A percentile compares a stretch with the other conserved stretches of the same genome.
These are phyloP conservation scores for Rhabdomys pumilio DNA, from an alignment of 2,797 vertebrate genomes.

Conservation along the genomic window DNA sequence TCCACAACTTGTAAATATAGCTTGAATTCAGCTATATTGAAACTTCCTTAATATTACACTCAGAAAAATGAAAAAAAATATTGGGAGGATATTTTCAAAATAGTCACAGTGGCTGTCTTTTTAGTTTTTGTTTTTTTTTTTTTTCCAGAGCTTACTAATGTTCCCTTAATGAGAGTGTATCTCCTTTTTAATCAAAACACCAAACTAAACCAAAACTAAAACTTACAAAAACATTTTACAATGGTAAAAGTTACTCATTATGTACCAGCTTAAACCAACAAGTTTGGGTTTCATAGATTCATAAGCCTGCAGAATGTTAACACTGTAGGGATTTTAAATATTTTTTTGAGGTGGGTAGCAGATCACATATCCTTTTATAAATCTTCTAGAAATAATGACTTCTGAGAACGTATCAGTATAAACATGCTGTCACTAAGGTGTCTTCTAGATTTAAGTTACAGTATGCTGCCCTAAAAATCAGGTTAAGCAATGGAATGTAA, in stretches of 20 bases:
- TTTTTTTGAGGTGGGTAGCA: not conserved
- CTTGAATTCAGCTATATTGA: conserved; percentile 14
- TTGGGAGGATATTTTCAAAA: conserved; percentile 50
- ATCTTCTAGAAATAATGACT: conserved; percentile 9
- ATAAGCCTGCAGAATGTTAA: conserved; percentile 3
- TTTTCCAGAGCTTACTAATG: not conserved
- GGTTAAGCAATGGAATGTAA: conserved; percentile 2
- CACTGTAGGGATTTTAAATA: not conserved
- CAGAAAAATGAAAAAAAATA: conserved; percentile 24
- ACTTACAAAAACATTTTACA: not conserved
- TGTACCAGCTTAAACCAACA: conserved; percentile 6
- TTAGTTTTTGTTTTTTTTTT: not conserved
- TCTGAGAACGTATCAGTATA: conserved; percentile 30
- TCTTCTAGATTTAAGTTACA: conserved; percentile 48
- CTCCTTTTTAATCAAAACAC: conserved; percentile 42
- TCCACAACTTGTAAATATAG: not conserved
- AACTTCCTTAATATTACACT: conserved; percentile 36
- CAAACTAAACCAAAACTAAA: not conserved
- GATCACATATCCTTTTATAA: conserved; percentile 9
- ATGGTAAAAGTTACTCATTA: not conserved
- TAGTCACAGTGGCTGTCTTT: not conserved
- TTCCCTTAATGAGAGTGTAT: conserved; percentile 1
- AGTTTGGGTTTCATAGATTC: conserved; percentile 18
- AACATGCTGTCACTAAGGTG: conserved; percentile 38
- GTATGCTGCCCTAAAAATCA: not conserved